Percentiles rank a stretch among this genome's conserved stretches.
These are phyloP conservation scores for Aphelocoma californica DNA, from an alignment of 2,797 vertebrate genomes.

Conservation along the genomic window DNA sequence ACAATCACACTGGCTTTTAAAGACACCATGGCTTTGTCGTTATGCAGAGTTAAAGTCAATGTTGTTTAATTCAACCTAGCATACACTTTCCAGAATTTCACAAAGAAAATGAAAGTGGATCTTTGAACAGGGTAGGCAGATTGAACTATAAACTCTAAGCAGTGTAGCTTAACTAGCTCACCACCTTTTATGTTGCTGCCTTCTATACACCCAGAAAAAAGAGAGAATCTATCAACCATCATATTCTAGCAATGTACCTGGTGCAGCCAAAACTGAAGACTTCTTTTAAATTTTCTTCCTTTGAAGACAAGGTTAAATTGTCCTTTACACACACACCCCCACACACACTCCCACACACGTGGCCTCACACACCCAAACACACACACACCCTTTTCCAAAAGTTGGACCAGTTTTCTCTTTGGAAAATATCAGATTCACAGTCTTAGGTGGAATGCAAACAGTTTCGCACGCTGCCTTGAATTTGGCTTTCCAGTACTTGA, in stretches of 20 bases:
- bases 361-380: fast-evolving
- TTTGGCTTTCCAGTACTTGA: not conserved
- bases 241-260: not conserved
- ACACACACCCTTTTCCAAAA: not conserved
- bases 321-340: not conserved
- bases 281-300: not conserved
- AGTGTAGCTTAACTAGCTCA: not conserved
- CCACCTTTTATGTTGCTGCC: not conserved
- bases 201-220: not conserved
- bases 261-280: not conserved
- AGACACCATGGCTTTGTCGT: not conserved
- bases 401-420: not conserved
- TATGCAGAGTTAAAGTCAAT: not conserved
- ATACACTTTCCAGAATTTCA: not conserved
- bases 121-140: not conserved
- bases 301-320: not conserved
- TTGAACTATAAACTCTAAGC: not conserved
- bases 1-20: not conserved
- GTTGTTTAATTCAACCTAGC: not conserved
- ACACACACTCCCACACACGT: no score
- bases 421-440: not conserved
- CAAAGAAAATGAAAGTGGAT: not conserved
- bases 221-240: not conserved
- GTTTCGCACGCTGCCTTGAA: not conserved
- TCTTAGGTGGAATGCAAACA: not conserved